Percentiles rank a stretch among this genome's conserved stretches.
Conservation (phyloP, 2,113 vertebrate species). For the Eidolon helvum region DNA sequence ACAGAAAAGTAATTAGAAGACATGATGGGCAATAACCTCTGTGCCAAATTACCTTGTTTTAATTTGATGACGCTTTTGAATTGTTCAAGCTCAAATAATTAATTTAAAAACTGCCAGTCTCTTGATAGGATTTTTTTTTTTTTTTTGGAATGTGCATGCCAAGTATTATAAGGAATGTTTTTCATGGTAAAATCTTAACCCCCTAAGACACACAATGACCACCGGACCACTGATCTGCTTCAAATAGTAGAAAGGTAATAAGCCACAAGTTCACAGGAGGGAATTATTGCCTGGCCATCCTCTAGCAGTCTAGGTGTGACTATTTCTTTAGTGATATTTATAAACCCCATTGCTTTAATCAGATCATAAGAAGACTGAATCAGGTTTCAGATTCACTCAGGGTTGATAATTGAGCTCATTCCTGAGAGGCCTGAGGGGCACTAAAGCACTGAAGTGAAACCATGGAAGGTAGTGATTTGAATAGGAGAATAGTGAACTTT, state of each 20-base stretch:
- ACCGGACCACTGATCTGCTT: constrained; percentile 53
- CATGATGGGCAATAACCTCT: constrained; percentile 63
- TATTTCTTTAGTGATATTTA: constrained; percentile 61
- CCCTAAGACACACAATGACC: constrained; percentile 43
- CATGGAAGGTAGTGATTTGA: constrained; percentile 80
- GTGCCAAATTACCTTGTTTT: constrained; percentile 65
- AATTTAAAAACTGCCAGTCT: constrained; percentile 62
- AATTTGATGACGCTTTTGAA: constrained; percentile 72
- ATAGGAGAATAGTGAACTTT: constrained; percentile 81
- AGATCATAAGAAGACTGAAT: constrained; percentile 78
- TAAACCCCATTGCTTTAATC: constrained; percentile 65
- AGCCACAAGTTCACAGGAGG: constrained; percentile 38
- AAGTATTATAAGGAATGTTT: constrained; percentile 61
- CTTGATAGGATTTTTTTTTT: constrained; percentile 47
- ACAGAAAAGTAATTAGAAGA: constrained; percentile 76
- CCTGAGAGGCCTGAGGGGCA: constrained; percentile 75
- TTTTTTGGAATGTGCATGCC: constrained; percentile 56
- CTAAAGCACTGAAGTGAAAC: constrained; percentile 77
- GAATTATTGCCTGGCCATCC: constrained; percentile 20
- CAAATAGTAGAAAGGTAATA: constrained; percentile 43
- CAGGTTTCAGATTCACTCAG: constrained; percentile 76
- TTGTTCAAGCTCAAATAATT: constrained; percentile 70
- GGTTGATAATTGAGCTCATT: constrained; percentile 84
- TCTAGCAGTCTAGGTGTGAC: neutral
- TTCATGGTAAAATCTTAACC: constrained; percentile 54